phyloP scores from a whole-genome alignment of 23 tunicate species.

The Halocynthia aurantium region DNA sequence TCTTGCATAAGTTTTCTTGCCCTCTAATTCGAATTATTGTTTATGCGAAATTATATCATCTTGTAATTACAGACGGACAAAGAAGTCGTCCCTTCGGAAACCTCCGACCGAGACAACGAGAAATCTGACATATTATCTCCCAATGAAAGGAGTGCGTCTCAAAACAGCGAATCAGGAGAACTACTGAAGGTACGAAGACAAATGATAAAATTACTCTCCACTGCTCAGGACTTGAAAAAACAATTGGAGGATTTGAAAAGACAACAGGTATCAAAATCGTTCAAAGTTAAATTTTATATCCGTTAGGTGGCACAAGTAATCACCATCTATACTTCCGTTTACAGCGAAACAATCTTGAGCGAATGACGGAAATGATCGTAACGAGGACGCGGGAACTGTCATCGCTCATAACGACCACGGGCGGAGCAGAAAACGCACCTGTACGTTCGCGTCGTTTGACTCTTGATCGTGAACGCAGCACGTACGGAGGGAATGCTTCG shows the following conservation, averaged over 20 bases:
- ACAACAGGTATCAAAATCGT: constrained; percentile 36
- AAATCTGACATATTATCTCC: neutral
- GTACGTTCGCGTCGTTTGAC: constrained; percentile 54
- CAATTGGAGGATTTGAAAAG: constrained; percentile 58
- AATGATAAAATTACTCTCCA: neutral
- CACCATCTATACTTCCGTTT: neutral
- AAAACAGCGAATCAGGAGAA: neutral
- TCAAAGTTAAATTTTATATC: neutral
- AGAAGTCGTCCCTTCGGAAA: neutral
- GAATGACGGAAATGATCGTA: constrained; percentile 50
- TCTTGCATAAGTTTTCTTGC: no score
- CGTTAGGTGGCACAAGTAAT: neutral
- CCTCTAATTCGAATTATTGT: no score
- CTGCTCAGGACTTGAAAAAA: constrained; percentile 32
- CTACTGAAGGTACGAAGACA: neutral
- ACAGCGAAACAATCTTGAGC: constrained; percentile 58
- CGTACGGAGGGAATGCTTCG: constrained; percentile 52
- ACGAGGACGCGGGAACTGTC: constrained; percentile 5
- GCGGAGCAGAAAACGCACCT: constrained; percentile 64
- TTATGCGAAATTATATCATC: neutral
- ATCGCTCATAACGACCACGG: constrained; percentile 43
- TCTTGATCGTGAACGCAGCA: constrained; percentile 53
- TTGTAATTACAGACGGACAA: neutral
- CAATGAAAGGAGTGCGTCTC: neutral
- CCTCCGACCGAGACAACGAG: neutral